Base-by-base conservation (phyloP, 1,140 invertebrate genomes). In the Liolophura sinensis region DNA sequence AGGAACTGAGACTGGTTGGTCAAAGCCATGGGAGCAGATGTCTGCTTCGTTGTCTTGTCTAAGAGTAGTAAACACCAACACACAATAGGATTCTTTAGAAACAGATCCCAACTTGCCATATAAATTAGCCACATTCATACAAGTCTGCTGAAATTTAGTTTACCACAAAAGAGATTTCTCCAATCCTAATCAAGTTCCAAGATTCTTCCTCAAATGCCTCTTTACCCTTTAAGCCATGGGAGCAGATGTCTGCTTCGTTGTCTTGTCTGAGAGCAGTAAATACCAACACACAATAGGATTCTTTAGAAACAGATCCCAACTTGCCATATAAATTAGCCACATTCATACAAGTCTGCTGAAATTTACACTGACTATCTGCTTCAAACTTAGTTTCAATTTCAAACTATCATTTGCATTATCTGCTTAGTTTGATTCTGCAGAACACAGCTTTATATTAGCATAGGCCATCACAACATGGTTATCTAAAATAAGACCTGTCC, bases 1-100 rank as follows among this genome's bases (percentile, higher is more conserved):
- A 97, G 86, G 85, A 90, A 96, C 81, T 96, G 94, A 0, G 92
- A 93, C 86, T 96, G 90, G 84, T 96, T 97, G 6, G 90, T 89
- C 65, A 96, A 86, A 0, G 92, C 93, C 47, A 93, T n/a, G 5
- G 31, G 25, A 49, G 40, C 25, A 52, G 31, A 40, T 40, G 31
- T 40, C 31, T 40, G 31, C 31, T 40, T 40, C 9, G 31, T 40
- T 83, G 73, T 50, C 82, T 81, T 3, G 86, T 71, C 59, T 40
- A 22, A 25, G 4, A 27, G 47, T 24, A 5, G 22, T 69, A 61
- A 25, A 24, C 58, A 15, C 14, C 24, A 24, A 58, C 56, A 16
- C 56, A 18, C 24, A 14, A n/a, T n/a, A n/a, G n/a, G n/a, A n/a
- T n/a, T 40, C 31, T 40, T 40, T 40, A 40, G 31, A 9, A 40